Evolutionary conservation across 2,888 invertebrate species (phyloP), one percentile per base, ranked within the genome.

Genomic region (Papilio elwesi): DNA sequence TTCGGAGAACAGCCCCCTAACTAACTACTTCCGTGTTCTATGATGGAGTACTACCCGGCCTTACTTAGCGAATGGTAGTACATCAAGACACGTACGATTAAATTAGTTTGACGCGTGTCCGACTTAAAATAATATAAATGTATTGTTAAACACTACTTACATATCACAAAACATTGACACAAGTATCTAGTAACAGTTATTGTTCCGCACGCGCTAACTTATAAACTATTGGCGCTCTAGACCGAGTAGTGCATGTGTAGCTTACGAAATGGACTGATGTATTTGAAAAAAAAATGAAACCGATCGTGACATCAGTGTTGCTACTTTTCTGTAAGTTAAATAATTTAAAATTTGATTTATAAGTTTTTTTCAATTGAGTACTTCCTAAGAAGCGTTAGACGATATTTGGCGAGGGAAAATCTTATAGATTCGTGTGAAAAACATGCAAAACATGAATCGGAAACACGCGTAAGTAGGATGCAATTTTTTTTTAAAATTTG

Each of bases 321-420:
- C 26, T 53, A 15, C 55, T 64, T 9, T n/a, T 64, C 13, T 65
- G 70, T 70, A 26, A 70, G 70, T 70, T 48, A 11, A 48, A 0
- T 55, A 26, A 26, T 6, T 9, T 7, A 9, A 43, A 9, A 6
- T 43, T 43, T 7, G 43, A 43, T 43, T 7, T 43, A 43, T 5
- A 6, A 6, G 43, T 7, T 43, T 43, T 26, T 26, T 26, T 26
- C 2, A 26, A 26, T 1, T 26, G 26, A 26, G 26, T 2, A 26
- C 26, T 26, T 26, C 4, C n/a, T n/a, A n/a, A 26, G 26, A 2
- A 1, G 1, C 26, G 4, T 26, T 26, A 26, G 26, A 26, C 26
- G 26, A 26, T n/a, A n/a, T n/a, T n/a, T n/a, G n/a, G 26, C 1
- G 4, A 26, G 26, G 26, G 26, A 26, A 26, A 26, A 26, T 2